Evolutionary conservation across 2,113 vertebrate genomes (phyloP), one percentile per base, ranked within the genome.

Genomic region (Phalacrocorax pelagicus): DNA sequence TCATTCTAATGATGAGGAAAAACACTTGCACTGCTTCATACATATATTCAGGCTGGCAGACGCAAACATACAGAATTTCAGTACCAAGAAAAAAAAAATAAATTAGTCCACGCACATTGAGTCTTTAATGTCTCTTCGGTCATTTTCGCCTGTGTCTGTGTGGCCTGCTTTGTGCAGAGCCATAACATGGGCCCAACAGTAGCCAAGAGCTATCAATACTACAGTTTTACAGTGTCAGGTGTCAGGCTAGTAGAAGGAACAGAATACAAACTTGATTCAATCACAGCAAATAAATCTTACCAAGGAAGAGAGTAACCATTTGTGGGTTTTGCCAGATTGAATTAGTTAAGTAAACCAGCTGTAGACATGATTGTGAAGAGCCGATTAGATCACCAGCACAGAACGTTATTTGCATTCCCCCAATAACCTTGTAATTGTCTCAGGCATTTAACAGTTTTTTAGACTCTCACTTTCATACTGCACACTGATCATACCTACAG

Each of bases 231-330:
- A 81, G 61, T 3, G 69, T 69, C 86, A 92, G 67, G 58, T 88
- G 83, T 47, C 63, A 20, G 77, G 58, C 46, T 73, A 77, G 62
- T 2, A 72, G 75, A 79, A 72, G 81, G 66, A 75, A 46, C 32
- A 34, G 38, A 79, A 90, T 40, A 65, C 47, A 63, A 79, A 72
- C 78, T 59, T 44, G 26, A 86, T 65, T 92, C 62, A 78, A 32
- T 10, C 81, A 80, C 30, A 79, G 71, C 44, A 87, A 47, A 93
- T 85, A 90, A 84, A 88, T 84, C 70, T 91, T 55, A 90, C 42
- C 46, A n/a, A 87, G 32, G 69, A n/a, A 81, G 47, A 81, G 42
- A 85, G 65, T 4, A 93, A 75, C 58, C 58, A 79, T 65, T 44
- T 79, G 78, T n/a, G 40, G 12, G 30, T 2, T 88, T 82, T 87